phyloP scores from a whole-genome alignment of 2,888 invertebrate genomes.

The Lapara coniferarum region DNA sequence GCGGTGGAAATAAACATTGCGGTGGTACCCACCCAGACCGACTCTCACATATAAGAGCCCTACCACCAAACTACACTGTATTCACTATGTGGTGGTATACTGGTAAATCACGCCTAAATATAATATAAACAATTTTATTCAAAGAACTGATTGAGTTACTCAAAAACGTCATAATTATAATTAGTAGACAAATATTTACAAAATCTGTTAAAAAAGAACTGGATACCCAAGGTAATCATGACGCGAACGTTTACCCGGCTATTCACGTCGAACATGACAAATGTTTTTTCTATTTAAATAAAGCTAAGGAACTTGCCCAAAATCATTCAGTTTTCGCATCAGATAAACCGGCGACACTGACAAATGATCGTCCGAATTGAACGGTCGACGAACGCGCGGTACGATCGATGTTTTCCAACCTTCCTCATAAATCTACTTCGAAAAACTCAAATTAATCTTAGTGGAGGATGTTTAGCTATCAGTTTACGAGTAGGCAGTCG shows the following conservation, averaged over 20 bases:
- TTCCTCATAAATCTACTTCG: constrained; percentile 68
- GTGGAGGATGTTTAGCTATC: constrained; percentile 55
- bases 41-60: too few relatives aligned
- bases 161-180: background rate
- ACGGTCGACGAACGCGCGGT: constrained; percentile 54
- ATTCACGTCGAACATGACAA: constrained; percentile 11
- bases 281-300: constrained; percentile 21
- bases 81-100: too few relatives aligned
- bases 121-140: too few relatives aligned
- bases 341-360: constrained; percentile 68
- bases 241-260: background rate
- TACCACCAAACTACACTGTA: too few relatives aligned
- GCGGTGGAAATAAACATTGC: too few relatives aligned
- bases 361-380: constrained; percentile 64
- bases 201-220: background rate
- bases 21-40: too few relatives aligned
- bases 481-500: constrained; percentile 31
- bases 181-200: too few relatives aligned
- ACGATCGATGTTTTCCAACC: constrained; percentile 59
- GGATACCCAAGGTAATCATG: background rate
- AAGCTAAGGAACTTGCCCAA: constrained; percentile 45
- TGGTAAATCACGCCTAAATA: too few relatives aligned
- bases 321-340: constrained; percentile 66
- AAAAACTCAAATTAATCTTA: constrained; percentile 75
- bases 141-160: background rate